Evolutionary conservation across 2,797 vertebrate species (phyloP), one percentile per base, ranked within the genome.

Genomic region (Anguilla anguilla): DNA sequence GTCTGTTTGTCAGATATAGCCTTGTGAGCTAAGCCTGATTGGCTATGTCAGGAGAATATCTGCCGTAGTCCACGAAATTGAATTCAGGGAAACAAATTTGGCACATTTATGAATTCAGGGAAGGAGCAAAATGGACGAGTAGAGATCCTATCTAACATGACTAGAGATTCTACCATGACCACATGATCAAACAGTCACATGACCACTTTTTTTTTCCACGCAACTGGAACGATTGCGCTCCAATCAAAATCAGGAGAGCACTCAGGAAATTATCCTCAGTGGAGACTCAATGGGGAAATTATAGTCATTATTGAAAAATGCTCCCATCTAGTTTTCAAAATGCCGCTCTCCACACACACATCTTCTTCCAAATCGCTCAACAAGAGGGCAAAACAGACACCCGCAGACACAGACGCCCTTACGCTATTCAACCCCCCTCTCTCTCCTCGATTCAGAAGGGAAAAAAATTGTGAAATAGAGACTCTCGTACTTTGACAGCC

Each of bases 251-350:
- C 93, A 95, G 94, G 94, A 94, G 93, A 91, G 91, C 88, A 72
- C 88, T 83, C 89, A 88, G 90, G 87, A 90, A 91, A 92, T 95
- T 94, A 95, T 93, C 94, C 92, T 93, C 92, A 92, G 90, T 90
- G 89, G 91, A 94, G 93, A 95, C 92, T 93, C 92, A 92, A 90
- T 91, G 89, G 92, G 94, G 92, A 95, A 95, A 95, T 94, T 89
- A 94, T 89, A 92, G 94, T 94, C 91, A 95, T 96, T 96, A 96
- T 92, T 93, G 94, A 90, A 94, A 96, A 96, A 94, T 94, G 94
- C 94, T 96, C 92, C 95, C 95, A 96, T 95, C 93, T 94, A 94
- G 88, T 93, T 94, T 90, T 91, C 92, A 91, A 81, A 83, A 89
- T 87, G 83, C 51, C 87, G 91, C 89, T 86, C 74, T 9, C 4